phyloP scores from a whole-genome alignment of 2,888 invertebrate genomes.

The Caenorhabditis sulstoni region DNA sequence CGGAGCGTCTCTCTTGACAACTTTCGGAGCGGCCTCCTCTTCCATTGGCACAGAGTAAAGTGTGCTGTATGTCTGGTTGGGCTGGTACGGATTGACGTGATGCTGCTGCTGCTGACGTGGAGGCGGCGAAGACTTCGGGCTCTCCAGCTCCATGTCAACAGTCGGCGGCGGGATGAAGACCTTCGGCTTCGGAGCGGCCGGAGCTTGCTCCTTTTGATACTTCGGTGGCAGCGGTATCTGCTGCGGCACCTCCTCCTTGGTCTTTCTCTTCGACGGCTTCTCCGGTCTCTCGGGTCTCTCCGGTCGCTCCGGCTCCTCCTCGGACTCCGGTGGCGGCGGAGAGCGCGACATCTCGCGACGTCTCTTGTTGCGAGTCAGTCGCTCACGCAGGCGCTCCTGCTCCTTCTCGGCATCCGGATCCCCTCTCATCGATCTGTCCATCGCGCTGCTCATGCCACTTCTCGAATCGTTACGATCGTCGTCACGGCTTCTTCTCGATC shows the following conservation, averaged over 20 bases:
- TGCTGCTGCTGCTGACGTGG: constrained; percentile 23
- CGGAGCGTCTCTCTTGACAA: constrained; percentile 6
- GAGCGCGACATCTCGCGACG: neutral
- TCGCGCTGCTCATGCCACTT: neutral
- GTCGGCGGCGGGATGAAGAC: constrained; percentile 32
- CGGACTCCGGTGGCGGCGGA: neutral
- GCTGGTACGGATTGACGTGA: neutral
- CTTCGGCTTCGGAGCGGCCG: neutral
- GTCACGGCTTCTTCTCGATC: too few relatives aligned
- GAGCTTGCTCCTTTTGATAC: neutral
- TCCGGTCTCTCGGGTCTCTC: neutral
- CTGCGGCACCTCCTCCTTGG: constrained; percentile 19
- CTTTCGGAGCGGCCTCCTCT: constrained; percentile 24
- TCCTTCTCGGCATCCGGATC: neutral
- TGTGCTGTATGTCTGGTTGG: neutral
- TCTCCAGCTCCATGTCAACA: constrained; percentile 27
- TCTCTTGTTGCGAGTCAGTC: constrained; percentile 8
- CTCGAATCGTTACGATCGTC: neutral
- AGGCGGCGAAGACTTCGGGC: neutral
- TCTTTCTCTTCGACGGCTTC: constrained; percentile 12
- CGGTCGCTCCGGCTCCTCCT: neutral
- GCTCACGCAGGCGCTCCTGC: constrained; percentile 6
- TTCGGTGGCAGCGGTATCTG: constrained; percentile 29
- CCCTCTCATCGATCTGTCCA: too few relatives aligned
- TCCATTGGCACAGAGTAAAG: constrained; percentile 29